Percentiles rank a stretch among this genome's conserved stretches.
phyloP scores from a whole-genome alignment of 1,140 invertebrate genomes.

The Hylyphantes graminicola region DNA sequence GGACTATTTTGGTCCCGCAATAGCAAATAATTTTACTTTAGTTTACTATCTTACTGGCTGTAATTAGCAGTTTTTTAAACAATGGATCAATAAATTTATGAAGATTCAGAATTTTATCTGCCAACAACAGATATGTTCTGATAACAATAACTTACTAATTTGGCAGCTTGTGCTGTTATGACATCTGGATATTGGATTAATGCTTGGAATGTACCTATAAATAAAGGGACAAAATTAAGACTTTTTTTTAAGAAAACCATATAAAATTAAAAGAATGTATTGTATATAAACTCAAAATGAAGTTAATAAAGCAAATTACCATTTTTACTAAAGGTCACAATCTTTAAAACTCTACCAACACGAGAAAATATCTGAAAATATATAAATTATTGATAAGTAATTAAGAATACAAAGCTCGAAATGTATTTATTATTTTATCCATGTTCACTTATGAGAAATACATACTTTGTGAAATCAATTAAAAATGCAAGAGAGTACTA shows the following conservation, averaged over 20 bases:
- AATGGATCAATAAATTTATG: too few relatives aligned
- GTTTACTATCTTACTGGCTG: not conserved
- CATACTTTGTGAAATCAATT: not conserved
- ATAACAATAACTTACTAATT: conserved; percentile 78
- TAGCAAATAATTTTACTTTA: not conserved
- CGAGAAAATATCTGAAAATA: conserved; percentile 93
- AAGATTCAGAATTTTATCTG: too few relatives aligned
- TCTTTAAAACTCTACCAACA: conserved; percentile 97
- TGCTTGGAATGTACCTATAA: conserved; percentile 97
- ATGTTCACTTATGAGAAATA: not conserved
- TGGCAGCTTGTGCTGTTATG: conserved; percentile 94
- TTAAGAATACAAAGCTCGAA: not conserved
- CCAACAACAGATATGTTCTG: not conserved
- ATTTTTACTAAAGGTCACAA: conserved; percentile 99
- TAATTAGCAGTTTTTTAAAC: too few relatives aligned
- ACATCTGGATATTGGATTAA: conserved; percentile 98
- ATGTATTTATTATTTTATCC: not conserved
- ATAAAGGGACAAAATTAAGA: not conserved
- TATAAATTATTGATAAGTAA: conserved; percentile 63
- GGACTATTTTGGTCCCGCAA: not conserved
- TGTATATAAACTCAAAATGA: conserved; percentile 10
- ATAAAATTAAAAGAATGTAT: not conserved
- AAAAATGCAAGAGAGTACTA: too few relatives aligned
- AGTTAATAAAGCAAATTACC: conserved; percentile 76
- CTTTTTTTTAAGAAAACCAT: not conserved